Conservation (phyloP, 2,797 vertebrate genomes). For the Acridotheres tristis region DNA sequence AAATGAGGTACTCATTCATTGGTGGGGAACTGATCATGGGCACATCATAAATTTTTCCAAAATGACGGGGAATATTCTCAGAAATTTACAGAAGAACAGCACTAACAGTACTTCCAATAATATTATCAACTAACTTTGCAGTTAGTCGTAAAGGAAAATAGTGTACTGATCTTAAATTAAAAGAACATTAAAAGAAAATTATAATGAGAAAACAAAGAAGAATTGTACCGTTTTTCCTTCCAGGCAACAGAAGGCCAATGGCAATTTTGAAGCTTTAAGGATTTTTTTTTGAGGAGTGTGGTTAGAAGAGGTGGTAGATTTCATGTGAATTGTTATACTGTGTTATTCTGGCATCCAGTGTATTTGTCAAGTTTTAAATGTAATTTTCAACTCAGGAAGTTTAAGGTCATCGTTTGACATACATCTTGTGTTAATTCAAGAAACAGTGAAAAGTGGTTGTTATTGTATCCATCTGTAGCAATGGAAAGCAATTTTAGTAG, state of each 20-base stretch:
- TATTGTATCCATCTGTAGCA: constrained; percentile 62
- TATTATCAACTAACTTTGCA: neutral
- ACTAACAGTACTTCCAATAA: neutral
- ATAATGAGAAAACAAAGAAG: neutral
- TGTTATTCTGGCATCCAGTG: constrained; percentile 38
- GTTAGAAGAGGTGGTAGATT: neutral
- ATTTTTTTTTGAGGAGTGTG: neutral
- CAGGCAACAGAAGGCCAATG: neutral
- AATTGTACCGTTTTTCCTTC: neutral
- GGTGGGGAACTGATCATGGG: neutral
- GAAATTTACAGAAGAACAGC: neutral
- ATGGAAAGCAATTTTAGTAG: constrained; percentile 59
- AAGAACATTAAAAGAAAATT: neutral
- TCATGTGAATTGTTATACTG: neutral
- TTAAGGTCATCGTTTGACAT: constrained; percentile 69
- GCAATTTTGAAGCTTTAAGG: neutral
- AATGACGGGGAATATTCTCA: neutral
- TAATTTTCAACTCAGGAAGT: constrained; percentile 47
- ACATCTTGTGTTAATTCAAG: constrained; percentile 61
- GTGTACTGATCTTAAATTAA: neutral
- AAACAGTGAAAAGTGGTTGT: constrained; percentile 66
- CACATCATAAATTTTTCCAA: neutral
- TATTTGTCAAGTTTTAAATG: constrained; percentile 66
- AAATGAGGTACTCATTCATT: neutral
- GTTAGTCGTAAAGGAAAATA: neutral